Conservation (phyloP, 2,113 vertebrate genomes). For the Lagenorhynchus albirostris region DNA sequence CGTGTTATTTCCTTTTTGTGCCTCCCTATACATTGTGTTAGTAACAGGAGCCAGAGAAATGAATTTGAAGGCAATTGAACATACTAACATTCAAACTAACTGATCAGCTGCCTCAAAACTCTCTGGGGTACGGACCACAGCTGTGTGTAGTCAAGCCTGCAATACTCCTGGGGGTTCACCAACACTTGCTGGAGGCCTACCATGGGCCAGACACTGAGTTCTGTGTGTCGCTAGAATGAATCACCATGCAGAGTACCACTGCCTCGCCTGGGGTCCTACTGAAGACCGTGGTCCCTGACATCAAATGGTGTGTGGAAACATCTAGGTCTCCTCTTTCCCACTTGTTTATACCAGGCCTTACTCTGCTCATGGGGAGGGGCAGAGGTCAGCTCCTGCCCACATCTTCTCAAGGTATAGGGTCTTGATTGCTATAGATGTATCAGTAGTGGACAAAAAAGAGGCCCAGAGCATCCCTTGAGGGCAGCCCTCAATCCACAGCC, state of each 20-base stretch:
- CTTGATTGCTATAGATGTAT: no score
- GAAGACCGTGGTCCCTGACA: not conserved
- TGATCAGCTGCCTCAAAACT: not conserved
- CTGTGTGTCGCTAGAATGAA: no score
- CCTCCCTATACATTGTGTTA: not conserved
- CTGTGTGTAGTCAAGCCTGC: not conserved
- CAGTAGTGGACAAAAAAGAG: no score
- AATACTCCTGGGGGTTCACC: not conserved
- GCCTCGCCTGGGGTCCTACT: not conserved
- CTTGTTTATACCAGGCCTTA: not conserved
- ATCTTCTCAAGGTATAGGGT: not conserved
- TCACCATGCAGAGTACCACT: accelerated
- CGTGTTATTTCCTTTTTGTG: accelerated
- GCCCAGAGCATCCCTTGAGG: not conserved
- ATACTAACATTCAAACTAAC: not conserved
- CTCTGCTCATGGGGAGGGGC: not conserved
- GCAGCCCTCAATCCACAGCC: not conserved
- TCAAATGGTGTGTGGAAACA: accelerated
- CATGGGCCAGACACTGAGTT: not conserved
- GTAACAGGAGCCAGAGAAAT: no score
- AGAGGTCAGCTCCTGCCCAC: not conserved
- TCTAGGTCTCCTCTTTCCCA: accelerated
- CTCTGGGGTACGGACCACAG: not conserved
- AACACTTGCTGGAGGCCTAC: not conserved
- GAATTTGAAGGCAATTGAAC: not conserved